Conservation (phyloP, 2,797 vertebrate species). For the Acomys russatus region DNA sequence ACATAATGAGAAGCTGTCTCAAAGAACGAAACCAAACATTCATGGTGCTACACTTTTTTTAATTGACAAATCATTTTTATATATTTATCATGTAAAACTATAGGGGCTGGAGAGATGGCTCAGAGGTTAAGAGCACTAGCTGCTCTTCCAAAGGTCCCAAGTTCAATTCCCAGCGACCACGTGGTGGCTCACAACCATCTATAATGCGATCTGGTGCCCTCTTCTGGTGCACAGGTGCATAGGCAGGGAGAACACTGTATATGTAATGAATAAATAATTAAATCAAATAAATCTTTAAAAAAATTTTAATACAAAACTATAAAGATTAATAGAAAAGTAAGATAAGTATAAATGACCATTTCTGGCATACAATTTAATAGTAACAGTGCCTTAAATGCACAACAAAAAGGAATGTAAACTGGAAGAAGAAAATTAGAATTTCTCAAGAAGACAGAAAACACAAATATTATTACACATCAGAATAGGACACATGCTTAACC, state of each 20-base stretch:
- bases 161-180: too few species aligned
- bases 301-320: background rate
- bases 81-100: background rate
- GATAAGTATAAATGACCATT: background rate
- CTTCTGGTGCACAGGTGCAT: too few species aligned
- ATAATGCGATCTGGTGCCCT: too few species aligned
- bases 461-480: background rate
- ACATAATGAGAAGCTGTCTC: too few species aligned
- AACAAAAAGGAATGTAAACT: background rate
- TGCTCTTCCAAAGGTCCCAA: too few species aligned
- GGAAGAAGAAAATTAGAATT: background rate
- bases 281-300: too few species aligned
- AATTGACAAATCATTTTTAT: background rate
- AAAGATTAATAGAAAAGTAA: background rate
- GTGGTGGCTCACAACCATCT: too few species aligned
- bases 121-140: too few species aligned
- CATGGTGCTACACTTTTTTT: background rate
- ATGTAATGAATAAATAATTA: too few species aligned
- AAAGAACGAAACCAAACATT: too few species aligned
- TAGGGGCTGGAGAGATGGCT: too few species aligned
- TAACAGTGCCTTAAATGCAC: background rate
- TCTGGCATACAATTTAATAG: background rate
- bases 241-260: too few species aligned
- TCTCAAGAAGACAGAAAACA: background rate
- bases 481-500: background rate